Conservation (phyloP, 1,140 invertebrate species). For the Drosophila nebulosa region DNA sequence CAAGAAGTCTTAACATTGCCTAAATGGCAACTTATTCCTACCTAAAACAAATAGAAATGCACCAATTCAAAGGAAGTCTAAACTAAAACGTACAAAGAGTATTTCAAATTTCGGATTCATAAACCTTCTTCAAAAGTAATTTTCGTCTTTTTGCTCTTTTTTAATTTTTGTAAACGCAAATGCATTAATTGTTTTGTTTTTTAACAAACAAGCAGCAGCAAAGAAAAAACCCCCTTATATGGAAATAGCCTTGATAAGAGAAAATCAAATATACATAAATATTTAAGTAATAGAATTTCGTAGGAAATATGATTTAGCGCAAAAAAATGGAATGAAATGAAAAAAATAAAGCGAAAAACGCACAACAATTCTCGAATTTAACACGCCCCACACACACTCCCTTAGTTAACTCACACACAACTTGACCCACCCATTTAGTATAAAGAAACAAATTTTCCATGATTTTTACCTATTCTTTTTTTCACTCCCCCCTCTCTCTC, state of each 20-base stretch:
- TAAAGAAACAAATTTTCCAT: slow-evolving; percentile 27
- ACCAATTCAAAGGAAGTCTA: too few species aligned
- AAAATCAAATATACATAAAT: not conserved
- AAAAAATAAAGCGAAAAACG: not conserved
- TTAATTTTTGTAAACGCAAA: slow-evolving; percentile 12
- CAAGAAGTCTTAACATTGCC: too few species aligned
- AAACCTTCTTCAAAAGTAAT: too few species aligned
- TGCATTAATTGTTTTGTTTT: slow-evolving; percentile 62
- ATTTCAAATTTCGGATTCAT: too few species aligned
- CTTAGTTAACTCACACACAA: slow-evolving; percentile 19
- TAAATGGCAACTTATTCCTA: too few species aligned
- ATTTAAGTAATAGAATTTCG: not conserved
- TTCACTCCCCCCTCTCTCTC: not conserved
- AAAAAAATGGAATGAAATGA: not conserved
- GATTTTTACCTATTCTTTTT: slow-evolving; percentile 3
- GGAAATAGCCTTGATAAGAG: not conserved
- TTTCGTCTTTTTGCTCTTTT: not conserved
- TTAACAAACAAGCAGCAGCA: not conserved
- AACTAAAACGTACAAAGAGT: too few species aligned
- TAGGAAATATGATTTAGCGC: not conserved
- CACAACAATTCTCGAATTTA: not conserved
- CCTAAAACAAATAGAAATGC: too few species aligned
- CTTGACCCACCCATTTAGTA: slow-evolving; percentile 20
- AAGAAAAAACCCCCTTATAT: not conserved
- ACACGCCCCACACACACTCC: slow-evolving; percentile 11